Conservation (phyloP, 2,113 vertebrate species). For the Apodemus sylvaticus region DNA sequence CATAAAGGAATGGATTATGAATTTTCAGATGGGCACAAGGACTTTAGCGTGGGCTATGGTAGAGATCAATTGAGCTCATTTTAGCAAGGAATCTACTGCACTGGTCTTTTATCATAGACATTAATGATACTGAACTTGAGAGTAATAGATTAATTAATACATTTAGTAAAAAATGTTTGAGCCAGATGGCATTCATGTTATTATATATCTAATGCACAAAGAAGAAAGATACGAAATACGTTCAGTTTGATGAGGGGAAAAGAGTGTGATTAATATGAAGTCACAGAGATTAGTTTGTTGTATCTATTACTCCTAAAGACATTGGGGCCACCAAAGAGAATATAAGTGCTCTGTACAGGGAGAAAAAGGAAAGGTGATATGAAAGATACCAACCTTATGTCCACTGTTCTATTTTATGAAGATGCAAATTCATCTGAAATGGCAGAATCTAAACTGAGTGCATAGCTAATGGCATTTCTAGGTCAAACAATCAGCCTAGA, state of each 20-base stretch:
- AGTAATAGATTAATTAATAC: neutral
- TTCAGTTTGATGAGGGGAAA: neutral
- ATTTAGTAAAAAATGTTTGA: neutral
- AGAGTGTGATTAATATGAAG: neutral
- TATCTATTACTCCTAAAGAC: neutral
- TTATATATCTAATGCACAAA: neutral
- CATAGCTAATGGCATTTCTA: neutral
- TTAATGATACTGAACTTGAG: neutral
- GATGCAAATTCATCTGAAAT: neutral
- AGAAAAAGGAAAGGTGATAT: neutral
- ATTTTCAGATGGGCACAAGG: neutral
- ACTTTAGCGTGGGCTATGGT: neutral
- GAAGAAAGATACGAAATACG: neutral
- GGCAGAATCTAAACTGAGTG: neutral
- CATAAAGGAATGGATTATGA: neutral
- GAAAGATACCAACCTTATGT: neutral
- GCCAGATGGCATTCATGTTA: neutral
- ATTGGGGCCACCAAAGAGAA: neutral
- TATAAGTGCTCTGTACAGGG: neutral
- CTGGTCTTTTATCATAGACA: neutral
- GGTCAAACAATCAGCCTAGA: neutral
- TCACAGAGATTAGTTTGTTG: neutral
- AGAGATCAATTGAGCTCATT: neutral
- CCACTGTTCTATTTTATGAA: neutral
- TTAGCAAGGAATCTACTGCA: neutral